Percentiles rank a stretch among this genome's conserved stretches.
Conservation (phyloP, 2,797 vertebrate genomes). For the Helostoma temminkii region DNA sequence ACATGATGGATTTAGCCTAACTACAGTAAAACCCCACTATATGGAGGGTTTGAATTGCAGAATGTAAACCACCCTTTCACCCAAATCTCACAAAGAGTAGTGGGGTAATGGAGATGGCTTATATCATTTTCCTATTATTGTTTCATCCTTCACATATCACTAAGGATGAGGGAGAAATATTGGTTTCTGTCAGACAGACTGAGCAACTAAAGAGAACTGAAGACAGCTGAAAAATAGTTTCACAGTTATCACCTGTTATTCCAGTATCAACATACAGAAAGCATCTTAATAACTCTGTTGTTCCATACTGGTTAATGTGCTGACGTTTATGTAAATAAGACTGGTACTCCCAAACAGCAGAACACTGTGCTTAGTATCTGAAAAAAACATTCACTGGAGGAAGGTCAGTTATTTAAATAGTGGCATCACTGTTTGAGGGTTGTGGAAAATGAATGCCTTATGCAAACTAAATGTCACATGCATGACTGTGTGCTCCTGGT, state of each 20-base stretch:
- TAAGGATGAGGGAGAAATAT: background rate
- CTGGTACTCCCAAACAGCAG: background rate
- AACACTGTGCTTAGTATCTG: background rate
- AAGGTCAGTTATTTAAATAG: slow-evolving; percentile 47
- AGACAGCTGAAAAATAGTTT: background rate
- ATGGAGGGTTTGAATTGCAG: too few relatives aligned
- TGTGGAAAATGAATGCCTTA: background rate
- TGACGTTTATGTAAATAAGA: slow-evolving; percentile 19
- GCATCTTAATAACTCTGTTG: background rate
- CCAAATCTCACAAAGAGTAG: background rate
- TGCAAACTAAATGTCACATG: slow-evolving; percentile 13
- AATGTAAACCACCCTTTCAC: background rate
- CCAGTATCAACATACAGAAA: background rate
- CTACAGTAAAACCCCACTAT: background rate
- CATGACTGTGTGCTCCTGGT: background rate
- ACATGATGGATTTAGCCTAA: too few relatives aligned
- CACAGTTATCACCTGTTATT: too few relatives aligned
- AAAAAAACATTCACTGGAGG: too few relatives aligned
- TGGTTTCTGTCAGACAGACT: background rate
- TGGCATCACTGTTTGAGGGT: background rate
- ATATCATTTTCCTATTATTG: background rate
- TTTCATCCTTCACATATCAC: background rate
- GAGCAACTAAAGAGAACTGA: background rate
- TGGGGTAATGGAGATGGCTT: background rate
- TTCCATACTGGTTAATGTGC: background rate